Conservation (phyloP, 2,888 invertebrate genomes). For the Lasiommata megera region DNA sequence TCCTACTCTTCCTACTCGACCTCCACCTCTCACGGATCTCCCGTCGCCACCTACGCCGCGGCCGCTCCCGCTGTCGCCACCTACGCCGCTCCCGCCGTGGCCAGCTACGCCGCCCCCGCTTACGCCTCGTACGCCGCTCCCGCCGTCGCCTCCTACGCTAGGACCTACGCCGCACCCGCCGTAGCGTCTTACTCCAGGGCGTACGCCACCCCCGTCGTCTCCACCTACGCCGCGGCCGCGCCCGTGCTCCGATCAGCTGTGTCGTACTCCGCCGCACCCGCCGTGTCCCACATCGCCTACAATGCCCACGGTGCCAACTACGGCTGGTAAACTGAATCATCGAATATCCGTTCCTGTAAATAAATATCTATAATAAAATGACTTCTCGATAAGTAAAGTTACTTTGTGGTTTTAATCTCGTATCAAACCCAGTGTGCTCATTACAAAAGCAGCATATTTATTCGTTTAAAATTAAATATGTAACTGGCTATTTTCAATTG, state of each 20-base stretch:
- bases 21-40: slow-evolving; percentile 42
- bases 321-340: slow-evolving; percentile 78
- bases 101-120: slow-evolving; percentile 38
- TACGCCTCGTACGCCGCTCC: slow-evolving; percentile 63
- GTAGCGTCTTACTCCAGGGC: slow-evolving; percentile 34
- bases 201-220: slow-evolving; percentile 47
- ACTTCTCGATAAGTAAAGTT: slow-evolving; percentile 14
- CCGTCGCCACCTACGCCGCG: slow-evolving; percentile 45
- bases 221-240: slow-evolving; percentile 43
- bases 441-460: too few relatives aligned
- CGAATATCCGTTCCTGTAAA: slow-evolving; percentile 21
- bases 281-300: slow-evolving; percentile 80
- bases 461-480: too few relatives aligned
- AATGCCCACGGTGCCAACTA: slow-evolving; percentile 84
- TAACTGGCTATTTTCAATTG: too few relatives aligned
- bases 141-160: slow-evolving; percentile 40
- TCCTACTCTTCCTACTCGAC: slow-evolving; percentile 37
- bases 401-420: neutral
- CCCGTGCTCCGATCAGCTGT: slow-evolving; percentile 68
- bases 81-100: slow-evolving; percentile 48
- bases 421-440: neutral
- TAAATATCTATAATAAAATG: slow-evolving; percentile 25
- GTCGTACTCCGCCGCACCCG: slow-evolving; percentile 72
- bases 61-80: slow-evolving; percentile 36
- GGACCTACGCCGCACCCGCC: slow-evolving; percentile 41